Conservation (phyloP, 2,888 invertebrate species). For the Athalia circularis region DNA sequence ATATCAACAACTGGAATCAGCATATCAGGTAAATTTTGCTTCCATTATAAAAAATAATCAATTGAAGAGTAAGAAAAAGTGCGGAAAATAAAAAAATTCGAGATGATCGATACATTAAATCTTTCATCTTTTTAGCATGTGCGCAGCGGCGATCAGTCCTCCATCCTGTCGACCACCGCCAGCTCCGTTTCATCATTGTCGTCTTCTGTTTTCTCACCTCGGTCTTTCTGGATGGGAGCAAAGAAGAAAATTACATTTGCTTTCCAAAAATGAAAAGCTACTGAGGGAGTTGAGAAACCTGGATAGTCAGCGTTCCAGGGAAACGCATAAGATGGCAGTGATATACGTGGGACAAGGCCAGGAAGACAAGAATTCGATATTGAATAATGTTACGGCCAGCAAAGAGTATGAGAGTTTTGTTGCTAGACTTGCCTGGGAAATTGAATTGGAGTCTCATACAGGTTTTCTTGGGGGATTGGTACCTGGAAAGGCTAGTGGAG, state of each 20-base stretch:
- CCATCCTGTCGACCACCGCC: constrained; percentile 76
- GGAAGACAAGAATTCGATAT: constrained; percentile 95
- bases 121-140: constrained; percentile 68
- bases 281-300: constrained; percentile 93
- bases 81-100: not conserved
- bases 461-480: constrained; percentile 96
- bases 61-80: not conserved
- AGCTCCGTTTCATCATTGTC: constrained; percentile 88
- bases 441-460: constrained; percentile 95
- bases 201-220: constrained; percentile 92
- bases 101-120: not conserved
- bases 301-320: constrained; percentile 93
- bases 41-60: not conserved
- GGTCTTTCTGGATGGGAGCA: constrained; percentile 94
- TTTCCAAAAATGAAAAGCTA: constrained; percentile 92
- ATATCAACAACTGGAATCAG: constrained; percentile 75
- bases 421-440: constrained; percentile 85
- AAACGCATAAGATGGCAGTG: constrained; percentile 97
- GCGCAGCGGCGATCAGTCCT: constrained; percentile 75
- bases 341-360: constrained; percentile 99
- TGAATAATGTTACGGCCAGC: constrained; percentile 93
- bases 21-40: constrained; percentile 62
- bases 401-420: constrained; percentile 93
- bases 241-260: constrained; percentile 87
- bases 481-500: constrained; percentile 92